Conservation (phyloP, 2,888 invertebrate species). For the Agrotis exclamationis region DNA sequence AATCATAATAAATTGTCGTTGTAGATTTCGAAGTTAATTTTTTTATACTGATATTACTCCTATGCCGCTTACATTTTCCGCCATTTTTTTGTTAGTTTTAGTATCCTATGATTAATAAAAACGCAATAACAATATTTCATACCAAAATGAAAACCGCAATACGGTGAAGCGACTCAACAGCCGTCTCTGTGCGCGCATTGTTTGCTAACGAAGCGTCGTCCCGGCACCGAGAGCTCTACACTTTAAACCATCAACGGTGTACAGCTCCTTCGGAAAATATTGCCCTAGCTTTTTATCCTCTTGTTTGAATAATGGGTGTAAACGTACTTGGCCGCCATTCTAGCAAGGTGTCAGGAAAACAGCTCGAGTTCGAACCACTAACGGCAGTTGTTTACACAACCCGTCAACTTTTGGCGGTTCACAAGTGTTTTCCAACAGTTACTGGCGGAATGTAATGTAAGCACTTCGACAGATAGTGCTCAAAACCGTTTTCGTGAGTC, state of each 20-base stretch:
- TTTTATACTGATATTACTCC: neutral
- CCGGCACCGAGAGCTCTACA: constrained; percentile 87
- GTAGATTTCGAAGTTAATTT: neutral
- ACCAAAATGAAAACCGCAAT: constrained; percentile 15
- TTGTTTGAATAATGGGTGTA: constrained; percentile 91
- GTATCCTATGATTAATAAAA: neutral
- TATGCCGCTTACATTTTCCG: neutral
- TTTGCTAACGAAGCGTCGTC: constrained; percentile 90
- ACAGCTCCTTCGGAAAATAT: constrained; percentile 90
- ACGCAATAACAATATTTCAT: neutral
- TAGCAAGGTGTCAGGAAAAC: constrained; percentile 88
- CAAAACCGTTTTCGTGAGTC: constrained; percentile 74
- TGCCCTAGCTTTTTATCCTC: constrained; percentile 90
- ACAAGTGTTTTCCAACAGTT: constrained; percentile 87
- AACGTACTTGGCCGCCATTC: constrained; percentile 88
- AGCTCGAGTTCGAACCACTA: constrained; percentile 87
- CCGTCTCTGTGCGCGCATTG: constrained; percentile 75
- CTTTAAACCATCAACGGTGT: constrained; percentile 90
- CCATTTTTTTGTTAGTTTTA: too few species aligned
- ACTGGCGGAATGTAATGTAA: constrained; percentile 88
- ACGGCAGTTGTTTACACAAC: constrained; percentile 88
- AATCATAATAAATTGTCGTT: neutral
- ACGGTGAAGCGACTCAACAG: constrained; percentile 35
- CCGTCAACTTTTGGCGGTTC: constrained; percentile 86
- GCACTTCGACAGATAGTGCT: constrained; percentile 82